Evolutionary conservation across 2,888 invertebrate genomes (phyloP), one percentile per base, ranked within the genome.

Genomic region (Psylliodes chrysocephalus): DNA sequence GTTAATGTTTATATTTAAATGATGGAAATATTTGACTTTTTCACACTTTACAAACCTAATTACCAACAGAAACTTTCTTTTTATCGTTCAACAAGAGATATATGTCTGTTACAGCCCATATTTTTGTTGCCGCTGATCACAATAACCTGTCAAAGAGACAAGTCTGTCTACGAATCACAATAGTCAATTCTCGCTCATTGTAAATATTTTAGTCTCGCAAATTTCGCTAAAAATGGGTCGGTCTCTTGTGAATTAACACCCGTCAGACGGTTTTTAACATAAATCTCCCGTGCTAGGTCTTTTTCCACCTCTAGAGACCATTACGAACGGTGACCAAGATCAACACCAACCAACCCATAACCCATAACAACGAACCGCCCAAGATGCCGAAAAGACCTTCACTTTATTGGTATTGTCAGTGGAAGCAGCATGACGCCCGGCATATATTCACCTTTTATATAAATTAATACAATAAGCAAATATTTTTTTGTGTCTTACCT

Each of bases 401-500:
- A 71, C 70, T 76, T 74, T 75, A 74, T 74, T 75, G 73, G 73
- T 71, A 71, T 69, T 74, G 75, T 71, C 73, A 72, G 63, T 68
- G 63, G 63, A 63, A 64, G 72, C 73, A 75, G 77, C 75, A 75
- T 74, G 78, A 75, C 73, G 75, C 76, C 70, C 35, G 47, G 35
- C 30, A 42, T 47, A 14, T 8, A 15, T 51, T 38, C 35, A 47
- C 57, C 17, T 57, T n/a, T 49, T 47, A 47, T 59, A 59, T 49
- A 59, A 59, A 59, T 59, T 59, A 59, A 59, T 28, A 59, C 59
- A 59, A 59, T 59, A 40, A 59, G 59, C 49, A 51, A 59, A 59
- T 59, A 59, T 59, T 59, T 46, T 28, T 51, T 49, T 40, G 25
- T n/a, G n/a, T n/a, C n/a, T n/a, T n/a, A n/a, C n/a, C n/a, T n/a